These are phyloP conservation scores for Seriola dumerili DNA, from an alignment of 2,113 vertebrate genomes.

Conservation along the genomic window DNA sequence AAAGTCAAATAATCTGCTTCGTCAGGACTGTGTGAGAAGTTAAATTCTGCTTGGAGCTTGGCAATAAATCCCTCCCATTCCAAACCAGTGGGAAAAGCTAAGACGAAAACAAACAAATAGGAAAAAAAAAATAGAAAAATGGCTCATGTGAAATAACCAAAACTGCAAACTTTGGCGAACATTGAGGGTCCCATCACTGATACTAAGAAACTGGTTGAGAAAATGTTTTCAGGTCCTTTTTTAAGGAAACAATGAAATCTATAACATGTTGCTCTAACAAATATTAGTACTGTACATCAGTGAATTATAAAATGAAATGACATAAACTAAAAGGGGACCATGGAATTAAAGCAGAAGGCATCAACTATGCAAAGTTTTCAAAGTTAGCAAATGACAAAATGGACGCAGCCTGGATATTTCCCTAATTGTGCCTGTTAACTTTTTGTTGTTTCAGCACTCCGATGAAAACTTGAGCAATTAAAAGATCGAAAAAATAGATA, in stretches of 20 bases:
- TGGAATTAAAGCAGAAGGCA: conserved; percentile 16
- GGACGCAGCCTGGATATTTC: conserved; percentile 22
- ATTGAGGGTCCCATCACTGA: too few relatives aligned
- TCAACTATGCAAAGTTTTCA: conserved; percentile 37
- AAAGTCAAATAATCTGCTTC: neutral
- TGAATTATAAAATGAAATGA: neutral
- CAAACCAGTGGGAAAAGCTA: neutral
- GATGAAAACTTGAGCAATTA: conserved; percentile 78
- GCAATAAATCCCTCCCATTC: neutral
- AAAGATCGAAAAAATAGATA: conserved; percentile 76
- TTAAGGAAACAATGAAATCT: neutral
- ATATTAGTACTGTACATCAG: neutral
- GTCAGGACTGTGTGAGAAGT: neutral
- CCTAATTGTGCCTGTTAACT: conserved; percentile 58
- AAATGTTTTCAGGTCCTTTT: neutral
- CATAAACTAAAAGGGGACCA: neutral
- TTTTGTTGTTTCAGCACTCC: conserved; percentile 78
- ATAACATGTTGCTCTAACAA: neutral
- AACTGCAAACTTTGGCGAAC: neutral
- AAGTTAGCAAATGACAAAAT: conserved; percentile 54
- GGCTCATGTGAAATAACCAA: neutral
- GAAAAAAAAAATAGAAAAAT: neutral
- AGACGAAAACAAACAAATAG: neutral
- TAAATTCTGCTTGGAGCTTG: neutral
- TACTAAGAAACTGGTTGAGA: neutral